Base-by-base conservation (phyloP, 2,888 invertebrate genomes). In the Spodoptera picta region DNA sequence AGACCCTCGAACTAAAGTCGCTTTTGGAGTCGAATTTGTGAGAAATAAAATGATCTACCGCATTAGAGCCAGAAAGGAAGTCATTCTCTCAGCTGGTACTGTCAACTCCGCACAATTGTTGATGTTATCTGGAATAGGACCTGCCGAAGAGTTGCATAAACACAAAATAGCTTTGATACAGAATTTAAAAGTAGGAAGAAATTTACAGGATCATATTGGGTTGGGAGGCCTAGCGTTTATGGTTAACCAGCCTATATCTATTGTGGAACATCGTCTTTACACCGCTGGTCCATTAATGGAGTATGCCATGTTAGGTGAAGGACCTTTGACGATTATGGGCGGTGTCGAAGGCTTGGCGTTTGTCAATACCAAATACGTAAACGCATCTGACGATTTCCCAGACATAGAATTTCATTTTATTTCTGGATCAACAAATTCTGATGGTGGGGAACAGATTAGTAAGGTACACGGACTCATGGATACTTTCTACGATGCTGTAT, bases 61-160 rank as follows among this genome's bases (percentile, higher is more conserved):
- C 53, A 96, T 98, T 2, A 92, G 97, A 63, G 98, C 98, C 0
- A 95, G 95, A 42, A 98, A 97, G 86, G 98, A 98, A 88, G 97
- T 99, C 0, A 97, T 99, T 53, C 85, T 99, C 2, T 98, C 98
- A 0, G 98, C 97, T 0, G 99, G 99, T 0, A 96, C 99, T 0
- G 96, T 99, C 0, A 99, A 99, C 86, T 97, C 99, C 0, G 98
- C 99, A 0, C 99, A 99, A 86, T 84, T 99, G 2, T 90, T 99
- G 45, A 98, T 99, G 98, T 89, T 99, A 0, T 98, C 98, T 9
- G 99, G 99, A 0, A 95, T 99, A 11, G 98, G 98, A 0, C 97
- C 97, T 0, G 95, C 95, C 55, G 96, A 96, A 23, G 96, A 98
- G 80, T 84, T 98, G 61, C 91, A 95, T n/a, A 96, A 96, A 78